Percentiles rank a stretch among this genome's conserved stretches.
Evolutionary conservation across 1,140 invertebrate genomes (phyloP).

Genomic region (Centruroides vittatus): DNA sequence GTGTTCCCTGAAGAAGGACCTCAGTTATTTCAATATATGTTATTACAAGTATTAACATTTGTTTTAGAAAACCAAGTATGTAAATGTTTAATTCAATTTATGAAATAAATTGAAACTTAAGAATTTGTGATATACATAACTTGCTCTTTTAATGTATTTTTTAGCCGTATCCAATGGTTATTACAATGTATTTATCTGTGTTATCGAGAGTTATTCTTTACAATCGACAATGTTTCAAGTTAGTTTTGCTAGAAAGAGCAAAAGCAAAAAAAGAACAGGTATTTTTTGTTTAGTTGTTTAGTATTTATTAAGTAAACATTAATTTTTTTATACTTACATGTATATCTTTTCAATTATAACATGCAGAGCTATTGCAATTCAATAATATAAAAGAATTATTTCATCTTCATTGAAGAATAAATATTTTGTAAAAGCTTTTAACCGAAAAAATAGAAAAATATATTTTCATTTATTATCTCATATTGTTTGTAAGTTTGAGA

Average conservation of each 20-base stretch:
- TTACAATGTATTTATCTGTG: slow-evolving; percentile 59
- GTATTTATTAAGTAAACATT: not conserved
- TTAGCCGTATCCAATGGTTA: slow-evolving; percentile 53
- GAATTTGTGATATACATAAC: too few relatives aligned
- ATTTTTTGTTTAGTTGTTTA: not conserved
- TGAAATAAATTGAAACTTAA: too few relatives aligned
- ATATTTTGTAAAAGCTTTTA: too few relatives aligned
- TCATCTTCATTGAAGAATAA: too few relatives aligned
- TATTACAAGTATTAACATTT: slow-evolving; percentile 30
- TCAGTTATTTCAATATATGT: slow-evolving; percentile 25
- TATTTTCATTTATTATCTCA: too few relatives aligned
- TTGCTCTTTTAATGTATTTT: not conserved
- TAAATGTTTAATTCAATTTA: slow-evolving; percentile 44
- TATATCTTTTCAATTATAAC: too few relatives aligned
- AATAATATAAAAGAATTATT: too few relatives aligned
- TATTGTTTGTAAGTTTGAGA: too few relatives aligned
- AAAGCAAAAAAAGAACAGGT: slow-evolving; percentile 23
- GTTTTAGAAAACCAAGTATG: slow-evolving; percentile 45
- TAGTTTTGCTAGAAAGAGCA: slow-evolving; percentile 23
- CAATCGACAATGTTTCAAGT: slow-evolving; percentile 40
- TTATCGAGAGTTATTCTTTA: slow-evolving; percentile 59
- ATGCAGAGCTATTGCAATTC: too few relatives aligned
- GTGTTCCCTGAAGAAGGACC: slow-evolving; percentile 35
- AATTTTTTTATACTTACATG: too few relatives aligned
- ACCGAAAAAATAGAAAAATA: too few relatives aligned